phyloP scores from a whole-genome alignment of 2,888 invertebrate species.

The Antheraea yamamai region DNA sequence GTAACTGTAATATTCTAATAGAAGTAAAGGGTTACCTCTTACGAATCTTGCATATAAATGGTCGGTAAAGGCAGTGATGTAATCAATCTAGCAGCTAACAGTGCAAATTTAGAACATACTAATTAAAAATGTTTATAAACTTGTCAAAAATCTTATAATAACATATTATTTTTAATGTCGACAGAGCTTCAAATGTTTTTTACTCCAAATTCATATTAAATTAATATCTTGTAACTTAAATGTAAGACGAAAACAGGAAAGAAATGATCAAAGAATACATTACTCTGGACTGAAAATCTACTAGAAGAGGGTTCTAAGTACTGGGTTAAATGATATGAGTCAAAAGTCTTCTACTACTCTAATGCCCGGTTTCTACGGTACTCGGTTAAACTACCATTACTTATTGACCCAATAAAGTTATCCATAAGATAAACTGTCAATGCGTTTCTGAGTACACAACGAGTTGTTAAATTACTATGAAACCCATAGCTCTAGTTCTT shows the following conservation, averaged over 20 bases:
- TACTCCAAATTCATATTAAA: not conserved
- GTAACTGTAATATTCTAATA: not conserved
- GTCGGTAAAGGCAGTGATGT: slow-evolving; percentile 28
- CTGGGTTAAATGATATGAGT: no score
- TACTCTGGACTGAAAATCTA: no score
- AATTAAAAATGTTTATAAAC: slow-evolving; percentile 11
- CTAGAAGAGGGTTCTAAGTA: no score
- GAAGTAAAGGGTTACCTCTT: not conserved
- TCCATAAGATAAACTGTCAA: no score
- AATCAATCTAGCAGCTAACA: slow-evolving; percentile 38
- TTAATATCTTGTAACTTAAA: not conserved
- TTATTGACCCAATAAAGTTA: no score
- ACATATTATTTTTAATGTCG: not conserved
- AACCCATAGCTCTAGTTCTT: no score
- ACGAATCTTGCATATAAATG: slow-evolving; percentile 21
- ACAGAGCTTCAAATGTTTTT: not conserved
- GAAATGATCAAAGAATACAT: no score
- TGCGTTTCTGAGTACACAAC: no score
- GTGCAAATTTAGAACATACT: slow-evolving; percentile 35
- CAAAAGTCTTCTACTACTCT: no score
- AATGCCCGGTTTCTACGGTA: no score
- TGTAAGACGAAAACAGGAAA: not conserved
- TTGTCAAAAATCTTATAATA: not conserved
- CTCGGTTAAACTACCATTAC: no score
- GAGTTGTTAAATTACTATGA: no score